Percentiles rank a stretch among this genome's conserved stretches.
phyloP scores from a whole-genome alignment of 2,888 invertebrate species.

The Aproaerema taeniolella region DNA sequence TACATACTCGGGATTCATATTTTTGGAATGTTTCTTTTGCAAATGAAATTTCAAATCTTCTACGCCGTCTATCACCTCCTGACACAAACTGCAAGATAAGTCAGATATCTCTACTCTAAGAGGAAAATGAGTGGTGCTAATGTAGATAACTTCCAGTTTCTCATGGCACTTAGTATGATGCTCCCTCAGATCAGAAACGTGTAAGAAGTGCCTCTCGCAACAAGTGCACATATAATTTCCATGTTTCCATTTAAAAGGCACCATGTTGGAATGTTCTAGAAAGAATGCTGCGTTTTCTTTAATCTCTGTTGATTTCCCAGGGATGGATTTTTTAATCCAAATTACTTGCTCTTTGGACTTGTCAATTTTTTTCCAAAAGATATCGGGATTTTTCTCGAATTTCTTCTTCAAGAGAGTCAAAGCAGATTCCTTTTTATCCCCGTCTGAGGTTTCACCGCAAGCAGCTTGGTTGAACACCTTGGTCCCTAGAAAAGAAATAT shows the following conservation, averaged over 20 bases:
- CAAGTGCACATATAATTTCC: constrained; percentile 55
- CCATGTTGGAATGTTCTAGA: constrained; percentile 49
- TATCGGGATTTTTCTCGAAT: not conserved
- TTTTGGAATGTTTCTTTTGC: constrained; percentile 29
- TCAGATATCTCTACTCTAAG: constrained; percentile 49
- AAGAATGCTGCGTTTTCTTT: constrained; percentile 49
- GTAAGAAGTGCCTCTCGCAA: constrained; percentile 35
- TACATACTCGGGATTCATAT: constrained; percentile 21
- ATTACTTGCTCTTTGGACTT: too few species aligned
- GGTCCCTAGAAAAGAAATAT: too few species aligned
- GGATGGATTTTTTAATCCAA: too few species aligned
- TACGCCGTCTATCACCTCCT: constrained; percentile 24
- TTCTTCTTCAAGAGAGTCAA: not conserved
- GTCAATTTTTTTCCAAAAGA: constrained; percentile 5
- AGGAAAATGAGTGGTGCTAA: constrained; percentile 40
- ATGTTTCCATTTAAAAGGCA: constrained; percentile 47
- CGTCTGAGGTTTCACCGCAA: too few species aligned
- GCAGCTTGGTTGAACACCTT: too few species aligned
- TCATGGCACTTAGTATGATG: constrained; percentile 39
- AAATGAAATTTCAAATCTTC: constrained; percentile 42
- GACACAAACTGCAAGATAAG: constrained; percentile 40
- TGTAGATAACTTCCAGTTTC: constrained; percentile 39
- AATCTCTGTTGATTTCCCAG: constrained; percentile 30
- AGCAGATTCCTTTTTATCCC: too few species aligned
- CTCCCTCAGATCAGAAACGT: constrained; percentile 34